Evolutionary conservation across 1,140 invertebrate genomes (phyloP).

Genomic region (Caenorhabditis brenneri): DNA sequence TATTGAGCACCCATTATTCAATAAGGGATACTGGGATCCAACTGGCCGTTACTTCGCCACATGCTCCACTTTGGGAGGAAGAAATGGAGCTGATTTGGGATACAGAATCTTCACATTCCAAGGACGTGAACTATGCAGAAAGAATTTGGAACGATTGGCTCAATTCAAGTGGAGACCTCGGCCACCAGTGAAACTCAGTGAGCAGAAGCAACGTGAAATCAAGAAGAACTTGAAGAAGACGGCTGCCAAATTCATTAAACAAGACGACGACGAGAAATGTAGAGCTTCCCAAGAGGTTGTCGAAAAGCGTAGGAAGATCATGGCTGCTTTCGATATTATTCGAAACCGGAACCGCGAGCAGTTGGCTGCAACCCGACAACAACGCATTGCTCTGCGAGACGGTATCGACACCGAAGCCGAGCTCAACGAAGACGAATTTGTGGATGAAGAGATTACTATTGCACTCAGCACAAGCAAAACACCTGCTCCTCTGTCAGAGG

Average conservation of each 20-base stretch:
- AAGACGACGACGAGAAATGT: slow-evolving; percentile 88
- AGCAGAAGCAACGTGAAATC: slow-evolving; percentile 78
- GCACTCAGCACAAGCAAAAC: slow-evolving; percentile 64
- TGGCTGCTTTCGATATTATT: slow-evolving; percentile 83
- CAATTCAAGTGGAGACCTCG: slow-evolving; percentile 94
- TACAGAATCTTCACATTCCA: slow-evolving; percentile 95
- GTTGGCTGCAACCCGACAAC: slow-evolving; percentile 80
- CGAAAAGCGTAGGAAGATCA: slow-evolving; percentile 82
- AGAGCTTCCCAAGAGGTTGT: slow-evolving; percentile 95
- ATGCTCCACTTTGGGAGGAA: slow-evolving; percentile 90
- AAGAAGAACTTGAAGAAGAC: slow-evolving; percentile 98
- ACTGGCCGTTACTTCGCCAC: slow-evolving; percentile 96
- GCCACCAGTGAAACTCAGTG: slow-evolving; percentile 82
- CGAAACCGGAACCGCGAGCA: slow-evolving; percentile 76
- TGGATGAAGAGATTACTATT: slow-evolving; percentile 66
- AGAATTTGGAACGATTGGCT: slow-evolving; percentile 88
- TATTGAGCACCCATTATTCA: slow-evolving; percentile 68
- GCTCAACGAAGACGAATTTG: slow-evolving; percentile 58
- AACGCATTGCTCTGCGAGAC: slow-evolving; percentile 82
- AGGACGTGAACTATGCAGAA: slow-evolving; percentile 78
- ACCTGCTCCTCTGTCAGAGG: slow-evolving; percentile 55
- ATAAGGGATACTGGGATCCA: slow-evolving; percentile 88
- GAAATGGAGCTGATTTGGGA: slow-evolving; percentile 86
- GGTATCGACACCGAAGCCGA: slow-evolving; percentile 38
- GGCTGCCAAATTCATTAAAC: slow-evolving; percentile 90